Evolutionary conservation across 2,797 vertebrate genomes (phyloP), one percentile per base, ranked within the genome.

Genomic region (Molothrus aeneus): DNA sequence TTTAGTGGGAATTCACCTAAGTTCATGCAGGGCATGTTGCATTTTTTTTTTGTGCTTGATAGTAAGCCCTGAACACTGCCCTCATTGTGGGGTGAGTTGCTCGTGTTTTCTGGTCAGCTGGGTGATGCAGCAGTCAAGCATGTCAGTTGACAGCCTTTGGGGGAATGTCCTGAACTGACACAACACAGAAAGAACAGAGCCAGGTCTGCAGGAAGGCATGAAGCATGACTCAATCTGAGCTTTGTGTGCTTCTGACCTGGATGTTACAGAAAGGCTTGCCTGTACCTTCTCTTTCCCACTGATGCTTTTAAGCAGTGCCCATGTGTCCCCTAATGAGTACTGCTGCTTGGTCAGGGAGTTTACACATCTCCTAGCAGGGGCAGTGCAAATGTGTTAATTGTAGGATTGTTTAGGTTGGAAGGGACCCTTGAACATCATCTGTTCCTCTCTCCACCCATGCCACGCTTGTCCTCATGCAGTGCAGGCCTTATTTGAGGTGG

Each of bases 141-240:
- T 60, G 81, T 65, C 70, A 60, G 50, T 80, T 91, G 89, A 40
- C 3, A n/a, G 86, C 88, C 79, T 92, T 94, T 87, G 72, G 72
- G 91, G 66, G 47, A 83, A 88, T 66, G 85, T 91, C 91, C 95
- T 91, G 77, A 93, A 42, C 48, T 92, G 95, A 69, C 93, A 91
- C 77, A 72, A 48, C 42, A 34, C 3, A 3, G 70, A 80, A 78
- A 91, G 75, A 87, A 48, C 56, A 88, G 63, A 63, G 40, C 53
- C 43, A 54, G 40, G 66, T 80, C 80, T 68, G 26, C 45, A 60
- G 66, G 53, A 80, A 9, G 48, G 51, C 15, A 4, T 10, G 38
- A 82, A 74, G 45, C 53, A 6, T 94, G 91, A 86, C 65, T 95
- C 59, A 78, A 53, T 59, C 72, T 75, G 79, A 65, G 79, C 72